Percentiles rank a stretch among this genome's conserved stretches.
Evolutionary conservation across 2,797 vertebrate genomes (phyloP).

Genomic region (Spinus olivaceus): DNA sequence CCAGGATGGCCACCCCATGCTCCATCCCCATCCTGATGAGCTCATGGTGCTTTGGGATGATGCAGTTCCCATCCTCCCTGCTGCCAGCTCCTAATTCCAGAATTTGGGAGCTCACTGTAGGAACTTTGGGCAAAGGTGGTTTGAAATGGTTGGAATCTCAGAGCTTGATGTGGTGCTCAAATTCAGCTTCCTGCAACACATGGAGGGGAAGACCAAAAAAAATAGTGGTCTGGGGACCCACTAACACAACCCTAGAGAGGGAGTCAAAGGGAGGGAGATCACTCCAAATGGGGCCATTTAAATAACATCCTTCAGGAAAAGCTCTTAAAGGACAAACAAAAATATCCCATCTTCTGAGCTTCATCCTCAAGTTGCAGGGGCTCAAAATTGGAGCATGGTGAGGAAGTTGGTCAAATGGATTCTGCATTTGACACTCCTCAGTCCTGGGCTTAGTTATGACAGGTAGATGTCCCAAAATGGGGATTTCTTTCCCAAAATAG

Average conservation of each 20-base stretch:
- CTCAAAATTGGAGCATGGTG: accelerated
- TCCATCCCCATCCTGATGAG: too few species aligned
- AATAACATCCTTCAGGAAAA: not conserved
- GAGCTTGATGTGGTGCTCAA: accelerated
- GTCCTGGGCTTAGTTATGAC: not conserved
- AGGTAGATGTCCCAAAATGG: not conserved
- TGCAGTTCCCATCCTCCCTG: not conserved
- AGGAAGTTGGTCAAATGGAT: not conserved
- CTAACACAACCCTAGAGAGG: not conserved
- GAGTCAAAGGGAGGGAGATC: not conserved
- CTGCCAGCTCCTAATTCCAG: not conserved
- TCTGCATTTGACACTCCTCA: not conserved
- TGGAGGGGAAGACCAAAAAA: too few species aligned
- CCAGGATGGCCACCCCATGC: not conserved
- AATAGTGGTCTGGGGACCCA: not conserved
- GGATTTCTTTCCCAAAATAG: not conserved
- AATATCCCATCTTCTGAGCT: not conserved
- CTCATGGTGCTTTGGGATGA: not conserved
- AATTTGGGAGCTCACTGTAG: not conserved
- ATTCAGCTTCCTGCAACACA: not conserved
- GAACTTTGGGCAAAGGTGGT: not conserved
- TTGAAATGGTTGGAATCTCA: not conserved
- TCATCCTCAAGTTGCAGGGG: not conserved
- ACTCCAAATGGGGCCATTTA: not conserved
- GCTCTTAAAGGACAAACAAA: not conserved